Conservation (phyloP, 2,113 vertebrate species). For the Acrocephalus kingi region DNA sequence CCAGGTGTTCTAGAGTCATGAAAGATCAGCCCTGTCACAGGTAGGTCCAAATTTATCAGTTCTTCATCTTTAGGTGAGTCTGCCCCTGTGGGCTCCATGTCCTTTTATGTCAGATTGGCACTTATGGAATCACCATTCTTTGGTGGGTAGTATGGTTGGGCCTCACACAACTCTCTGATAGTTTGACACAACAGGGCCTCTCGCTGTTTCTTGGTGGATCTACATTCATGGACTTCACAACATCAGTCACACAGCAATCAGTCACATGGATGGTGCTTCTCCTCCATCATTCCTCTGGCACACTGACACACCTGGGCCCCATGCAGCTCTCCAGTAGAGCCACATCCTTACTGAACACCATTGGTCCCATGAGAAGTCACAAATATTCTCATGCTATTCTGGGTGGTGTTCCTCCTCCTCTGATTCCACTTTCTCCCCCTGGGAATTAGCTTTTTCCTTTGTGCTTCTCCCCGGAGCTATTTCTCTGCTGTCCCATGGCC, state of each 20-base stretch:
- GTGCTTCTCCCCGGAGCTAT: background rate
- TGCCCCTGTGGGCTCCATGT: accelerated
- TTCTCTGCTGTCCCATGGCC: background rate
- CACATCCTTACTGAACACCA: background rate
- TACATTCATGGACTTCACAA: background rate
- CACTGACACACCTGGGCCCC: background rate
- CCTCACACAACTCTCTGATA: background rate
- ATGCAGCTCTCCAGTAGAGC: background rate
- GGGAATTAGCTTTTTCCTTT: background rate
- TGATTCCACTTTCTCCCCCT: background rate
- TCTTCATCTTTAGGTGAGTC: background rate
- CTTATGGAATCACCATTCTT: background rate
- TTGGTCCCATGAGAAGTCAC: background rate
- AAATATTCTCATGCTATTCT: background rate
- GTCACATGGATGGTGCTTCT: background rate
- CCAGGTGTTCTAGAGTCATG: background rate
- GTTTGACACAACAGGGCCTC: background rate
- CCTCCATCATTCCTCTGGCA: background rate
- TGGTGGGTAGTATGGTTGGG: too few relatives aligned
- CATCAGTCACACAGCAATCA: background rate
- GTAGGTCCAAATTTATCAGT: background rate
- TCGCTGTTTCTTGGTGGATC: background rate
- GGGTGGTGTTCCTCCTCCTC: background rate
- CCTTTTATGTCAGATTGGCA: background rate
- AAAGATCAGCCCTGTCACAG: background rate